Percentiles rank a stretch among this genome's conserved stretches.
Conservation (phyloP, 2,797 vertebrate genomes). For the Melanotaenia maccullochi region DNA sequence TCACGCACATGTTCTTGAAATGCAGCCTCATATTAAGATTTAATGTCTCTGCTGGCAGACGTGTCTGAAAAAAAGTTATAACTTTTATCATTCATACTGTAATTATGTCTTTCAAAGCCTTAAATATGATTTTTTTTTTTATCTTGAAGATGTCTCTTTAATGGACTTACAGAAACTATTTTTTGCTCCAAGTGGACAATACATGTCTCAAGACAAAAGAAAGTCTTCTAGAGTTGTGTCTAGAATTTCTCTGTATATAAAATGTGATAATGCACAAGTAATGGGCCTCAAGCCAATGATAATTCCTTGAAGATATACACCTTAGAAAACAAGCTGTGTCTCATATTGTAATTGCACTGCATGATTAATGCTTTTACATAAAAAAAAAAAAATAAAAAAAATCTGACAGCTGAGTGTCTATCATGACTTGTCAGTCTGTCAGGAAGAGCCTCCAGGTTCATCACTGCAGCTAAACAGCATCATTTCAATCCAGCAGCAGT, state of each 20-base stretch:
- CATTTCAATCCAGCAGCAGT: not conserved
- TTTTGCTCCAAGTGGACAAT: not conserved
- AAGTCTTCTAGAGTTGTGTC: not conserved
- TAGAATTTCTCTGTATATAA: not conserved
- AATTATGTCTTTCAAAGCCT: slow-evolving; percentile 3
- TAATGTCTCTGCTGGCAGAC: slow-evolving; percentile 40
- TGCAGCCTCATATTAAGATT: slow-evolving; percentile 40
- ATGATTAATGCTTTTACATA: not conserved
- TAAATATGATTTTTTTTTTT: not conserved
- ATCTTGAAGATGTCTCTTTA: not conserved
- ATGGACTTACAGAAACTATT: not conserved
- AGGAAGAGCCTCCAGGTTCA: slow-evolving; percentile 28
- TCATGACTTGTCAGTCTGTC: slow-evolving; percentile 50
- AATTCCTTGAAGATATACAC: too few relatives aligned
- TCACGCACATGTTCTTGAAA: slow-evolving; percentile 37
- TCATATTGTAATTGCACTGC: not conserved
- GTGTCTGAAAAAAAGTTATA: slow-evolving; percentile 26
- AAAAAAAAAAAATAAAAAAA: not conserved
- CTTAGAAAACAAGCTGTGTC: not conserved
- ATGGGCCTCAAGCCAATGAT: not conserved
- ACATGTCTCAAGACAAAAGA: not conserved
- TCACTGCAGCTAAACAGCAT: slow-evolving; percentile 22
- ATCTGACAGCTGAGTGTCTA: slow-evolving; percentile 38
- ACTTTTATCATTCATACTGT: slow-evolving; percentile 13
- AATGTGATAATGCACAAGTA: not conserved